Conservation (phyloP, 2,113 vertebrate species). For the Amazona vittata region DNA sequence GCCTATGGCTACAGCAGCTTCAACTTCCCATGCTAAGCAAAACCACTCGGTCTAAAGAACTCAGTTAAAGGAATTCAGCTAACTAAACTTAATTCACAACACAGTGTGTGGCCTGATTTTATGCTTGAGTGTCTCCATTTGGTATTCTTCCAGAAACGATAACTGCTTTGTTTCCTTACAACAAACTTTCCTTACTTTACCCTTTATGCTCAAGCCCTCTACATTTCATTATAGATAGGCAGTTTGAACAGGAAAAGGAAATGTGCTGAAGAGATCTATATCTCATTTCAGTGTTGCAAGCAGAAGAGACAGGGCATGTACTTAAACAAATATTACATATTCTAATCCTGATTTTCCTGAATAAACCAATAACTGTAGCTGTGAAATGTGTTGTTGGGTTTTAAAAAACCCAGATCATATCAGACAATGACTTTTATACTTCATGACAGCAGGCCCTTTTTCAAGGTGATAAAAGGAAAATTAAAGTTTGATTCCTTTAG, state of each 20-base stretch:
- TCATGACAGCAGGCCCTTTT: background rate
- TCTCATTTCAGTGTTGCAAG: background rate
- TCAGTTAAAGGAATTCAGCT: background rate
- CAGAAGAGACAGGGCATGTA: background rate
- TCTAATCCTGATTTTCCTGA: background rate
- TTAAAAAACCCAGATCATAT: background rate
- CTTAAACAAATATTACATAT: background rate
- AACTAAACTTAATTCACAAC: background rate
- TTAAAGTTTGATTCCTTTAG: conserved; percentile 15
- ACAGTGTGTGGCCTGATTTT: background rate
- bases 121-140: background rate
- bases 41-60: background rate
- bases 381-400: background rate
- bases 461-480: conserved; percentile 9
- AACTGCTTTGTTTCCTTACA: background rate
- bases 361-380: background rate
- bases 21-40: background rate
- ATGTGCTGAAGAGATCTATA: background rate
- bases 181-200: background rate
- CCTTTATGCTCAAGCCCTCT: background rate
- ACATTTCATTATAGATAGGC: background rate
- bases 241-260: background rate
- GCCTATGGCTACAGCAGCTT: background rate
- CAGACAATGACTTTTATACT: conserved; percentile 26
- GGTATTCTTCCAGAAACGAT: background rate